Evolutionary conservation across 1,140 invertebrate species (phyloP), one percentile per base, ranked within the genome.

Genomic region (Drosophila lacertosa): DNA sequence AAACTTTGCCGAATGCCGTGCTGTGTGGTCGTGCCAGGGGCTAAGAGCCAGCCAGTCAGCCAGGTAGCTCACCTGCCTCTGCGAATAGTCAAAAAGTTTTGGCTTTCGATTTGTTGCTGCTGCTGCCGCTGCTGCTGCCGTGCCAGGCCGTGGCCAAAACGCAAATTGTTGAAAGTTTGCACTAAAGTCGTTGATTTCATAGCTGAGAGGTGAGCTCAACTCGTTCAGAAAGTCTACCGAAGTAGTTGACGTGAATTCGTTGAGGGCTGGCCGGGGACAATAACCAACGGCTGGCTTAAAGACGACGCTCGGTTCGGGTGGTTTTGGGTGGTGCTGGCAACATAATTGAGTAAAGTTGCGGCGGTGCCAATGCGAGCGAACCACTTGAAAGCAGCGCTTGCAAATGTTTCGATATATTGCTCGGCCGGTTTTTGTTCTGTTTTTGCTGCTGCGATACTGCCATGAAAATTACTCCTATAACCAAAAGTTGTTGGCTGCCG

Each of bases 161-260:
- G 84, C 83, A 89, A 89, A 89, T 89, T 89, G 83, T 83, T 89
- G 75, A 89, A 89, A 89, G 75, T 89, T 89, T 89, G 76, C 78
- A 82, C 82, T 89, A 89, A 86, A 86, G 81, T 86, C 81, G 81
- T 86, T 86, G 81, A 86, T 86, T 86, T 88, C 82, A 86, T 86
- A 86, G 81, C 77, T 84, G 82, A 88, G 82, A 88, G 82, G 77
- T 88, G 77, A 88, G 82, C 78, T 89, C 83, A 88, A 89, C 83
- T 88, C 83, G 82, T 86, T 88, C 82, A 86, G 69, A 86, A 86
- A 86, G 81, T 86, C 81, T 86, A 83, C 77, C 77, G 77, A 86
- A 86, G 81, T 88, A 81, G 81, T 86, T 88, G 80, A 84, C 80
- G 81, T 86, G 73, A 74, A 86, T 77, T 57, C 81, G 64, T 51